Evolutionary conservation across 2,888 invertebrate genomes (phyloP).

Genomic region (Minunthozetes semirufus): DNA sequence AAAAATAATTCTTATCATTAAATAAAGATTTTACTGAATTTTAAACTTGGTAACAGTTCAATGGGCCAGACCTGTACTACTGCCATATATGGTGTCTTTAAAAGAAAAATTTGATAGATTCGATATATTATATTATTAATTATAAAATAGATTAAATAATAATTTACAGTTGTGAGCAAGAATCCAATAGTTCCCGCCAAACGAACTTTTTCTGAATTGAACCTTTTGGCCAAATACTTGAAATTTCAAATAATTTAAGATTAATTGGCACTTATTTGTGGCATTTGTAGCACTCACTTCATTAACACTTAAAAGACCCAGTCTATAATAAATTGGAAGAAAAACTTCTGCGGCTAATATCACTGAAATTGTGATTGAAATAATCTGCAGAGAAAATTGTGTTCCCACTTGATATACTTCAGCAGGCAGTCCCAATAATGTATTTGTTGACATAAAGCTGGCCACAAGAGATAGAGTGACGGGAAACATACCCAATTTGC

Average conservation of each 20-base stretch:
- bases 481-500: slow-evolving; percentile 72
- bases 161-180: slow-evolving; percentile 40
- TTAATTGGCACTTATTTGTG: background rate
- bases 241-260: background rate
- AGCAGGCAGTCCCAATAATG: slow-evolving; percentile 80
- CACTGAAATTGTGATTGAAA: slow-evolving; percentile 43
- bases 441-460: slow-evolving; percentile 85
- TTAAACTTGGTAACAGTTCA: too few relatives aligned
- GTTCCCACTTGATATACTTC: slow-evolving; percentile 70
- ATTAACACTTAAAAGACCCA: slow-evolving; percentile 27
- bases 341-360: slow-evolving; percentile 36
- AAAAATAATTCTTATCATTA: too few relatives aligned
- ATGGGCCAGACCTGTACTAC: too few relatives aligned
- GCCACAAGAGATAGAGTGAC: slow-evolving; percentile 84
- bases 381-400: slow-evolving; percentile 9
- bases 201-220: slow-evolving; percentile 30
- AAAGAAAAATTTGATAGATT: too few relatives aligned
- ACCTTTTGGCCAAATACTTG: slow-evolving; percentile 36
- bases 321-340: slow-evolving; percentile 34
- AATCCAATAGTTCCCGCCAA: slow-evolving; percentile 36
- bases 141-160: background rate
- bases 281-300: background rate
- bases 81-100: slow-evolving; percentile 68
- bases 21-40: too few relatives aligned
- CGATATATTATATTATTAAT: too few relatives aligned